Evolutionary conservation across 2,113 vertebrate species (phyloP), one percentile per base, ranked within the genome.

Genomic region (Phocoena sinus): DNA sequence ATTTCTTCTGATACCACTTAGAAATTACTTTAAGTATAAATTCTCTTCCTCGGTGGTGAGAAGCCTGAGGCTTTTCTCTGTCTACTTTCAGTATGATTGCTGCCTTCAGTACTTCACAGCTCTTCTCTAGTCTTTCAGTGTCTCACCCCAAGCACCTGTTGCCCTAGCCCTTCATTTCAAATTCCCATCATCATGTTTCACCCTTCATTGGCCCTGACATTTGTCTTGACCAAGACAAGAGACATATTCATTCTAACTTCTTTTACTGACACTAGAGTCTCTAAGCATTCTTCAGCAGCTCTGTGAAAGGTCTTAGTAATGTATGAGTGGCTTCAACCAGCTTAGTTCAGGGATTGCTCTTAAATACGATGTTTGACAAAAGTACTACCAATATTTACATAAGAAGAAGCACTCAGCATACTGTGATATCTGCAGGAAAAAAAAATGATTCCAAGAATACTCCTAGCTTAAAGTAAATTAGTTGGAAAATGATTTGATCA

Each of bases 171-270:
- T 97, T 93, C 93, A 76, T 87, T 93, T 94, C 47, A 90, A 65
- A 92, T 92, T 62, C 88, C 92, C 28, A 5, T 86, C 89, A 68
- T 89, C 62, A n/a, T 41, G 26, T 63, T 91, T 92, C 62, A 82
- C 25, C 41, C 56, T 92, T 91, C 82, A 82, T 62, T 90, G 91
- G 31, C 80, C 62, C 84, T 97, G 89, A 94, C 84, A 89, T 70
- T 94, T 82, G 73, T 81, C 83, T 95, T 93, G 68, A 96, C 56
- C 94, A 86, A 91, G n/a, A 91, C 67, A 70, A 88, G 41, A 94
- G 53, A 56, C 47, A 33, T 94, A 94, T 26, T 95, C 62, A 70
- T 95, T 87, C 88, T 70, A 90, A 68, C 71, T 77, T 97, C 18
- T 62, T 93, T 90, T 94, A 82, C 80, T 97, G 94, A 92, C 41